Percentiles rank a stretch among this genome's conserved stretches.
Conservation (phyloP, 2,797 vertebrate species). For the Liasis olivaceus region DNA sequence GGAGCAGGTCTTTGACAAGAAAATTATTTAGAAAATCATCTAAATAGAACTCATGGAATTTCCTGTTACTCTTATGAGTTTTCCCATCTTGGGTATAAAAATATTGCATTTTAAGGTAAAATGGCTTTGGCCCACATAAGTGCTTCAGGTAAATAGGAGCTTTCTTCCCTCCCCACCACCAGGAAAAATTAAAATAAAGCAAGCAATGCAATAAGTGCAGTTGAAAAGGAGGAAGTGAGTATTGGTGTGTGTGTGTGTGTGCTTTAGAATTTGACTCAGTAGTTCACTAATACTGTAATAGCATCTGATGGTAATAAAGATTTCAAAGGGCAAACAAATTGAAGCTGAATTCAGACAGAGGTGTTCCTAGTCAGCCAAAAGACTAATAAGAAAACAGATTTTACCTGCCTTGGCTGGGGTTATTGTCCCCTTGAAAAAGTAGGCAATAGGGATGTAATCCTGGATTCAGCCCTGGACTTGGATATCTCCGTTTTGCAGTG, state of each 20-base stretch:
- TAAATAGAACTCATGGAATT: constrained; percentile 25
- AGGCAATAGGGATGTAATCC: neutral
- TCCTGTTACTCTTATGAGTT: constrained; percentile 39
- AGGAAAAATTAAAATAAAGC: neutral
- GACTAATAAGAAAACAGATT: neutral
- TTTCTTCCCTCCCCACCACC: neutral
- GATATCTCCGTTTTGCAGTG: neutral
- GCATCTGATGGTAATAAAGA: neutral
- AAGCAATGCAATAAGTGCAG: neutral
- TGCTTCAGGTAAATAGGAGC: neutral
- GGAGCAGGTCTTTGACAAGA: neutral
- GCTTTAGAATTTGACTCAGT: neutral
- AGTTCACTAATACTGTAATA: neutral
- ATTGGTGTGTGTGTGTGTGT: neutral
- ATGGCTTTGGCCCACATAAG: constrained; percentile 22
- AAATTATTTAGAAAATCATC: constrained; percentile 17
- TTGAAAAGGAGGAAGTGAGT: neutral
- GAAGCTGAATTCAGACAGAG: neutral
- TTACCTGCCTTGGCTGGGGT: neutral
- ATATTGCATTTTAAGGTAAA: constrained; percentile 26
- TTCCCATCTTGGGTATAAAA: constrained; percentile 13
- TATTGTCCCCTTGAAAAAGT: neutral
- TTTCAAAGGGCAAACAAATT: neutral
- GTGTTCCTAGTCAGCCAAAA: neutral
- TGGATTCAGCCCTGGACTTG: neutral